These are phyloP conservation scores for Fragum fragum DNA, from an alignment of 2,888 invertebrate species.

Conservation along the genomic window DNA sequence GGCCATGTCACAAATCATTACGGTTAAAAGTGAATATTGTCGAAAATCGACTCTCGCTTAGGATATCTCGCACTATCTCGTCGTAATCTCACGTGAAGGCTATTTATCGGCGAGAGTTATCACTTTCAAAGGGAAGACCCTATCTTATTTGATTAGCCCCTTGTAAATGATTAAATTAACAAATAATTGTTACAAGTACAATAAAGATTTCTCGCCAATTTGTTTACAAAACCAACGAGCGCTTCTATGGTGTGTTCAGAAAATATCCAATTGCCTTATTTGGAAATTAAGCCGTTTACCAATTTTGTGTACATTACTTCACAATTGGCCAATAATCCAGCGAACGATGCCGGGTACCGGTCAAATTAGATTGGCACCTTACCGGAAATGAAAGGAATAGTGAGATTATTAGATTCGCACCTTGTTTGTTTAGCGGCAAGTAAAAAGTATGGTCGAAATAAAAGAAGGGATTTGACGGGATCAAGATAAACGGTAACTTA, in stretches of 20 bases:
- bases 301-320: background rate
- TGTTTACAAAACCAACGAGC: conserved; percentile 27
- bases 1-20: too few relatives aligned
- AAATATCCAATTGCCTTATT: conserved; percentile 14
- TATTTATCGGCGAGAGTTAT: conserved; percentile 21
- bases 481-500: conserved; percentile 10
- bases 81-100: background rate
- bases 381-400: conserved; percentile 15
- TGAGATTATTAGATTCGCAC: conserved; percentile 31
- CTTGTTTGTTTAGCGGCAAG: background rate
- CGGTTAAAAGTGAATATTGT: background rate
- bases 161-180: conserved; percentile 63
- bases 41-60: background rate
- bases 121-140: conserved; percentile 12
- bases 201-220: conserved; percentile 15
- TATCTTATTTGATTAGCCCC: conserved; percentile 59
- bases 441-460: background rate
- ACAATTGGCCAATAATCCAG: background rate
- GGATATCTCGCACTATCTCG: conserved; percentile 20
- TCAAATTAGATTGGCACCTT: conserved; percentile 13
- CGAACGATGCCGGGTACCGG: background rate
- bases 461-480: conserved; percentile 5
- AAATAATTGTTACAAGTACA: conserved; percentile 51
- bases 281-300: background rate
- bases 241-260: conserved; percentile 33